Evolutionary conservation across 2,113 vertebrate genomes (phyloP), one percentile per base, ranked within the genome.

Genomic region (Neotoma lepida): DNA sequence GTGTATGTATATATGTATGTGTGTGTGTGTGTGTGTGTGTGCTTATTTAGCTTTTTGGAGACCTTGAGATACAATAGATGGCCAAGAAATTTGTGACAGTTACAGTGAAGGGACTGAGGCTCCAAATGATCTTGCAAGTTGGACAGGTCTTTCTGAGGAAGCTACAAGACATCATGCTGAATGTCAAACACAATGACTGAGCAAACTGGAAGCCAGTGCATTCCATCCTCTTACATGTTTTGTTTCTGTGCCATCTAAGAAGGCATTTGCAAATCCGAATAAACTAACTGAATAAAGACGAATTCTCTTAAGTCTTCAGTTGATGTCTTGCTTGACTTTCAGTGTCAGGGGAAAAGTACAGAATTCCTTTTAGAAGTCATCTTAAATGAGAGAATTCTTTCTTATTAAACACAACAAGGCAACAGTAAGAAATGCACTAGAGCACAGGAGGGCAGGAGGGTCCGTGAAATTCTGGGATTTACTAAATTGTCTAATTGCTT

Each of bases 81-180:
- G 97, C 95, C 96, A 96, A 96, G 95, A 81, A 88, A 22, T 81
- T 80, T 99, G 97, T 88, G 94, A 95, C 73, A 98, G 97, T 96
- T 97, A 98, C 95, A 98, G 98, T 0, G 93, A 97, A 94, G 97
- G 97, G 93, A 88, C 95, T 98, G 98, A 76, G 74, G 98, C 88
- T 0, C 74, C 93, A 76, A 2, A 0, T 98, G 97, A 86, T 97
- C 58, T 98, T 66, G 14, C 93, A 0, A 95, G 96, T 5, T 97
- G 88, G 96, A 95, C 58, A 91, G 96, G 93, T 93, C 70, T 71
- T 73, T 94, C 92, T 98, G 98, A 97, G 66, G 96, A 98, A 97
- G 74, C 98, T 98, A 98, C 20, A 44, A 22, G 49, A 0, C 0
- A 28, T 74, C n/a, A 0, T 44, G 15, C 14, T 90, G 91, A 85